Evolutionary conservation across 2,888 invertebrate genomes (phyloP).

Genomic region (Polyommatus icarus): DNA sequence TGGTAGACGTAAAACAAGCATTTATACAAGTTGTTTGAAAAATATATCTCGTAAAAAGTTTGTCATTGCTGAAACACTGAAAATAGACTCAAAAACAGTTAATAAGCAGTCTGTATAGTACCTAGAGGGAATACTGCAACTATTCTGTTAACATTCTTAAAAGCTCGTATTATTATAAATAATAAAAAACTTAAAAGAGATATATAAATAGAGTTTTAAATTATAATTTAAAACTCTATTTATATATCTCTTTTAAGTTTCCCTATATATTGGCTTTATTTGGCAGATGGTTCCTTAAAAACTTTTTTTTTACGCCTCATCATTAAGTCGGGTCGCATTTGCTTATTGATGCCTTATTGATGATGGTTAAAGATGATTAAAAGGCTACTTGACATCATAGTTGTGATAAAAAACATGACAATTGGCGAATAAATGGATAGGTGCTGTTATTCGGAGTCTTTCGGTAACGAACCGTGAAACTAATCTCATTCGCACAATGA

Average conservation of each 20-base stretch:
- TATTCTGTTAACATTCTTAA: too few relatives aligned
- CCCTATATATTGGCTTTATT: not conserved
- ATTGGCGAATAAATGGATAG: conserved; percentile 9
- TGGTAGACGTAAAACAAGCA: not conserved
- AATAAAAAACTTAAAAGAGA: too few relatives aligned
- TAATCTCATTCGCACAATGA: conserved; percentile 39
- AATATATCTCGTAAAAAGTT: not conserved
- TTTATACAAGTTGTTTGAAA: not conserved
- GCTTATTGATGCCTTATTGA: not conserved
- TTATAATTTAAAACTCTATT: too few relatives aligned
- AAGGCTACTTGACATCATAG: conserved; percentile 25
- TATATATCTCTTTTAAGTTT: too few relatives aligned
- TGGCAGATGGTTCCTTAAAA: not conserved
- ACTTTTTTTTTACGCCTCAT: not conserved
- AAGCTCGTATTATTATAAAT: too few relatives aligned
- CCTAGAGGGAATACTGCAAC: too few relatives aligned
- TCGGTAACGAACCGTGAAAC: conserved; percentile 41
- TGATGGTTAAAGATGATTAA: not conserved
- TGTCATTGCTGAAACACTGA: not conserved
- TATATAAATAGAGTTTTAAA: too few relatives aligned
- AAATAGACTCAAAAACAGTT: not conserved
- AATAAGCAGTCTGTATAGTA: too few relatives aligned
- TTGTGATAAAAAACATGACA: conserved; percentile 9
- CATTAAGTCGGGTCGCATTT: too few relatives aligned
- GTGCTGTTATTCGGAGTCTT: conserved; percentile 35